Conservation (phyloP, 2,797 vertebrate genomes). For the Acestrorhynchus altus region DNA sequence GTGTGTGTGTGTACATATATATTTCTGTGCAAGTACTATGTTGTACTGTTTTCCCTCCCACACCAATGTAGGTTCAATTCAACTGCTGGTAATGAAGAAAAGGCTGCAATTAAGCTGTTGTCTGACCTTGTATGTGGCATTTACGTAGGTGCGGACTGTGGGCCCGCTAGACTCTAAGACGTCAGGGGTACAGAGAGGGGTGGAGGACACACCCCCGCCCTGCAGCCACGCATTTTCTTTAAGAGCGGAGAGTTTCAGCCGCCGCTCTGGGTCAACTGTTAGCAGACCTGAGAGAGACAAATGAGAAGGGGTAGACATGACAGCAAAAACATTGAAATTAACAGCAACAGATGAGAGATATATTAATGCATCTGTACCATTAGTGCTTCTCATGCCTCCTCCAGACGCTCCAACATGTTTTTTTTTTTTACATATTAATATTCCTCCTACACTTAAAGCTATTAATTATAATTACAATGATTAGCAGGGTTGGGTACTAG, state of each 20-base stretch:
- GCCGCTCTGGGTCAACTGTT: constrained; percentile 87
- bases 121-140: constrained; percentile 89
- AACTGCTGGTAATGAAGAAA: background rate
- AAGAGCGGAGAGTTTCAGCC: constrained; percentile 87
- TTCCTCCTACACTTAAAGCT: constrained; percentile 17
- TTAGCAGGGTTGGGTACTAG: background rate
- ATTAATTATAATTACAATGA: constrained; percentile 20
- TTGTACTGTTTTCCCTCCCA: too few species aligned
- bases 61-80: too few species aligned
- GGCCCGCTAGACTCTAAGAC: constrained; percentile 90
- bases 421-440: constrained; percentile 1
- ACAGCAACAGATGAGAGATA: background rate
- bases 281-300: constrained; percentile 78
- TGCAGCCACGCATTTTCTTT: constrained; percentile 90
- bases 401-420: background rate
- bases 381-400: background rate
- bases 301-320: background rate
- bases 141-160: constrained; percentile 89
- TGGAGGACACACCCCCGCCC: constrained; percentile 88
- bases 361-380: background rate
- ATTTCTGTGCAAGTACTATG: too few species aligned
- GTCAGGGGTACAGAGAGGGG: constrained; percentile 90
- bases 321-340: constrained; percentile 6
- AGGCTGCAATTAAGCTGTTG: background rate
- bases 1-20: too few species aligned